phyloP scores from a whole-genome alignment of 2,113 vertebrate species.

The Lamprologus ornatipinnis region DNA sequence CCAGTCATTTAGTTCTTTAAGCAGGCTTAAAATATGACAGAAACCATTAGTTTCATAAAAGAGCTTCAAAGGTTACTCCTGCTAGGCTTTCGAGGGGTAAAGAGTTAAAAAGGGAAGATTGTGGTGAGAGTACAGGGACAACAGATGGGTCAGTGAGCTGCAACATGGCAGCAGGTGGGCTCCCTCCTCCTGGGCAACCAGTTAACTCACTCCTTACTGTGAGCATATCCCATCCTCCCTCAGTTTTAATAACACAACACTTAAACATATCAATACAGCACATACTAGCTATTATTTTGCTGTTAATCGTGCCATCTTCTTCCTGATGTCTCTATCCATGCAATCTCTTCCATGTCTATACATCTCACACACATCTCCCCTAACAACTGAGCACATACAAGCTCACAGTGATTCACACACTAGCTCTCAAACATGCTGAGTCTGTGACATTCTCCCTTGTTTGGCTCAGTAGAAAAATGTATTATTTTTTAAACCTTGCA shows the following conservation, averaged over 20 bases:
- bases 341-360: not conserved
- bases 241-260: not conserved
- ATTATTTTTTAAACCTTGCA: not conserved
- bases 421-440: not conserved
- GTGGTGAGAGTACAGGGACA: not conserved
- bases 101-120: not conserved
- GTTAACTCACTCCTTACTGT: slow-evolving; percentile 19
- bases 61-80: not conserved
- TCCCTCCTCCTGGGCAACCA: not conserved
- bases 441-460: slow-evolving; percentile 21
- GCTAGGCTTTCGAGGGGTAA: not conserved
- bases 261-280: not conserved
- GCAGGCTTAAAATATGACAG: not conserved
- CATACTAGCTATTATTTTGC: not conserved
- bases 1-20: not conserved
- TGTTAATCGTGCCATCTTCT: not conserved
- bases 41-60: not conserved
- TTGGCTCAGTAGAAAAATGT: not conserved
- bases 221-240: not conserved
- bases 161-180: slow-evolving; percentile 29
- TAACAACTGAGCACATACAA: not conserved
- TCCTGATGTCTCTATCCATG: not conserved
- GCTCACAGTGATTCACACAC: not conserved
- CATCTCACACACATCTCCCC: not conserved
- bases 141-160: slow-evolving; percentile 34